A percentile compares a stretch with the other conserved stretches of the same genome.
These are phyloP conservation scores for Mus pahari DNA, from an alignment of 2,113 vertebrate species.

Conservation along the genomic window DNA sequence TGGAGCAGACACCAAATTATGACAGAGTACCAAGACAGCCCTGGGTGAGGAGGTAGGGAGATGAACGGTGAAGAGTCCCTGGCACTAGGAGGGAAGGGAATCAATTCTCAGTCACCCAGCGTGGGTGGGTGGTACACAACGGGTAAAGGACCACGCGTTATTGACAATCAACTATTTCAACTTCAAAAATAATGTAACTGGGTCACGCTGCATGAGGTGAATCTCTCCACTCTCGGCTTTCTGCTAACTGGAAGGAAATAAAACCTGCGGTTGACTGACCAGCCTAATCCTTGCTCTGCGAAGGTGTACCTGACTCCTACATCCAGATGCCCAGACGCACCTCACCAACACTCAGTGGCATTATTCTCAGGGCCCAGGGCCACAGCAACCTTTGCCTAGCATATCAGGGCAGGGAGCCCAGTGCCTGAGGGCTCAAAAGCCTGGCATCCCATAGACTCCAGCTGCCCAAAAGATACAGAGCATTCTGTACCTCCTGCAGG, in stretches of 20 bases:
- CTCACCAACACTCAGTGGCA: not conserved
- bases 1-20: not conserved
- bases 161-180: not conserved
- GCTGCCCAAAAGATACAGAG: not conserved
- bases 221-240: not conserved
- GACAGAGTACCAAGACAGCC: not conserved
- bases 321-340: not conserved
- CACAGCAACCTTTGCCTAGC: not conserved
- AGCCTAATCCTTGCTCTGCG: not conserved
- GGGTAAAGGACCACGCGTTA: not conserved
- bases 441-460: not conserved
- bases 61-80: not conserved
- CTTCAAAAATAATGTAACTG: not conserved
- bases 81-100: not conserved
- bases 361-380: not conserved
- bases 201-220: not conserved
- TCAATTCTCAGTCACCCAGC: not conserved
- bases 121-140: not conserved
- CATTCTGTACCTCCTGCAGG: not conserved
- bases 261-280: not conserved
- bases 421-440: not conserved
- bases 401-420: not conserved
- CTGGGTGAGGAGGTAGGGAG: not conserved
- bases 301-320: not conserved
- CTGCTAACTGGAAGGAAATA: conserved; percentile 42